Evolutionary conservation across 2,888 invertebrate species (phyloP).

Genomic region (Cacoxenus indagator): DNA sequence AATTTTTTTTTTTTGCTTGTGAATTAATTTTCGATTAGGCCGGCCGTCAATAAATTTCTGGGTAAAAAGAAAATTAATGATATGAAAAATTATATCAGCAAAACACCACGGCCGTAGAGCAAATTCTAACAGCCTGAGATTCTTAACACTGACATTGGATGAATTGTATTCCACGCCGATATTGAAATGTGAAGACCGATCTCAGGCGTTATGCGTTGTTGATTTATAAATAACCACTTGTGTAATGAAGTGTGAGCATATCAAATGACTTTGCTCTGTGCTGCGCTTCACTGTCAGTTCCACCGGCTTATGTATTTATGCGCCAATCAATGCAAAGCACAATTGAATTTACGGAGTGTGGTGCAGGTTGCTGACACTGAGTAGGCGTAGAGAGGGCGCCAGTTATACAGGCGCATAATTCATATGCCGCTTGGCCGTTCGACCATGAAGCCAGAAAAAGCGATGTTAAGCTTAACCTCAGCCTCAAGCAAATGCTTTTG

Average conservation of each 20-base stretch:
- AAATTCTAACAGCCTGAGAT: background rate
- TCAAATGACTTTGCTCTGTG: background rate
- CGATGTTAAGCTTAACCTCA: background rate
- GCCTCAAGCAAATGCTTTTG: background rate
- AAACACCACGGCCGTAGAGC: background rate
- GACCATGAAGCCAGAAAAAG: background rate
- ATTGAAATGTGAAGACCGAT: background rate
- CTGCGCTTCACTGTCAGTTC: too few species aligned
- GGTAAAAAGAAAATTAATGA: too few species aligned
- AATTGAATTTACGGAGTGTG: background rate
- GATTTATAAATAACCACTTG: background rate
- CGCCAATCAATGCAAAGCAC: background rate
- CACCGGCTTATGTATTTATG: background rate
- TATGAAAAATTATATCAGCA: too few species aligned
- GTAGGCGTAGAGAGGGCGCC: background rate
- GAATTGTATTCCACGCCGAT: background rate
- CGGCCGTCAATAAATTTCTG: too few species aligned
- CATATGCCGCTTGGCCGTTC: background rate
- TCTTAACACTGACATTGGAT: conserved; percentile 11
- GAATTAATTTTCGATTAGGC: too few species aligned
- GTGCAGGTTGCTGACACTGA: too few species aligned
- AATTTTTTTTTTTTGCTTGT: too few species aligned
- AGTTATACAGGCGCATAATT: background rate
- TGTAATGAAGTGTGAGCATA: background rate
- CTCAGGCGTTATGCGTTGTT: background rate